Conservation (phyloP, 2,888 invertebrate species). For the Masnerella sp. region DNA sequence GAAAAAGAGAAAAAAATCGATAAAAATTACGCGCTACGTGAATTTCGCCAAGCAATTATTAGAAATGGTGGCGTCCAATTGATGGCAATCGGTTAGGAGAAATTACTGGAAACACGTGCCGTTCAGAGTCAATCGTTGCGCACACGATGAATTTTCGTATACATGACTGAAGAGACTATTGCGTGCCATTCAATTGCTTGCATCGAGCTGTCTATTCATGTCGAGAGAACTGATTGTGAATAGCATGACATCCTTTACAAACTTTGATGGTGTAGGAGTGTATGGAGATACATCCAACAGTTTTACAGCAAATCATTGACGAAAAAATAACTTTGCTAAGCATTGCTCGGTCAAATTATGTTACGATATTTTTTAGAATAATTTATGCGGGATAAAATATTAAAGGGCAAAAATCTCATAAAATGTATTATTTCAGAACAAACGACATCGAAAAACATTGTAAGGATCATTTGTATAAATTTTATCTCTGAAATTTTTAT, state of each 20-base stretch:
- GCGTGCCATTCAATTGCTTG: conserved; percentile 56
- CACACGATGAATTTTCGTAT: conserved; percentile 52
- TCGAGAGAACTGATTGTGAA: conserved; percentile 53
- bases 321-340: conserved; percentile 33
- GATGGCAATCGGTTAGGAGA: conserved; percentile 35
- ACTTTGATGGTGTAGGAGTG: conserved; percentile 40
- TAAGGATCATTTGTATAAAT: no score
- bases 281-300: conserved; percentile 39
- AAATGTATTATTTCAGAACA: no score
- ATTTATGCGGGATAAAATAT: conserved; percentile 15
- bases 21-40: conserved; percentile 20
- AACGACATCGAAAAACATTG: no score
- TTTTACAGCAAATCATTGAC: conserved; percentile 36
- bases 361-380: conserved; percentile 15
- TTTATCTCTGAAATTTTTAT: no score
- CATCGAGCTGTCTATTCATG: conserved; percentile 55
- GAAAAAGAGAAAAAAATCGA: no score
- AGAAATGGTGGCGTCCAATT: conserved; percentile 37
- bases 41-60: conserved; percentile 28
- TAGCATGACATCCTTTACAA: conserved; percentile 47
- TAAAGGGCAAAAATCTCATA: neutral
- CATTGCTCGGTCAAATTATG: conserved; percentile 12
- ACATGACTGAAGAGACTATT: conserved; percentile 48
- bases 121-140: conserved; percentile 43
- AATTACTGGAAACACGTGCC: conserved; percentile 44